A percentile compares a stretch with the other conserved stretches of the same genome.
Conservation (phyloP, 2,888 invertebrate genomes). For the Platynereis dumerilii region DNA sequence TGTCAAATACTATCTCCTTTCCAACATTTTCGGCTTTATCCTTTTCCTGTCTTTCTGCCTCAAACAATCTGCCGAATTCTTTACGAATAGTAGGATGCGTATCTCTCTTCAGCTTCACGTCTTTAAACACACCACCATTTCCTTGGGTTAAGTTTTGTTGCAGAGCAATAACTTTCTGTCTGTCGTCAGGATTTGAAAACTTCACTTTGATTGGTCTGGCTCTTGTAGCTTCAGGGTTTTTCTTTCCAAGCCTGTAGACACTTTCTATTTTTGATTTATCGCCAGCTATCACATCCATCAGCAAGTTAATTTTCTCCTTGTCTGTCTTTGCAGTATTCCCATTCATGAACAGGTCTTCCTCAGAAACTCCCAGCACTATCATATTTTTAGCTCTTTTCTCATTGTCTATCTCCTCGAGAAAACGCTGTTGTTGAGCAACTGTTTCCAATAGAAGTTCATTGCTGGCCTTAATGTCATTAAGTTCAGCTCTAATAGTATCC, state of each 20-base stretch:
- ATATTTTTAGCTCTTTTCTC: background rate
- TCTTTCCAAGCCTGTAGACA: too few relatives aligned
- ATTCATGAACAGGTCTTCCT: background rate
- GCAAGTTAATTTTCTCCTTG: background rate
- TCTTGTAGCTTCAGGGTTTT: background rate
- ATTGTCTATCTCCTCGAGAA: background rate
- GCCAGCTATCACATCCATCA: too few relatives aligned
- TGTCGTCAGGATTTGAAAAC: background rate
- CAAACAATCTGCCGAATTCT: background rate
- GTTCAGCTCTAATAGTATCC: background rate
- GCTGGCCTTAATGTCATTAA: background rate
- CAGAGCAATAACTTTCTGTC: too few relatives aligned
- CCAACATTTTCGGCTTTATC: background rate
- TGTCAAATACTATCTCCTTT: background rate
- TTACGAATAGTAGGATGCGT: background rate
- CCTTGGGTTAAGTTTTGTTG: background rate
- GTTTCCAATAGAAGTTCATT: background rate
- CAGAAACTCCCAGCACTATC: background rate
- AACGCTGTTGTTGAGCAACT: background rate
- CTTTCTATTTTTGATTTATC: too few relatives aligned
- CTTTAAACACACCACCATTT: background rate
- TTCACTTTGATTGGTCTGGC: background rate
- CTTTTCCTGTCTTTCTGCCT: background rate
- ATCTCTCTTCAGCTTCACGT: background rate
- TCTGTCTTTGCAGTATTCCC: background rate